phyloP scores from a whole-genome alignment of 1,140 invertebrate genomes.

The Pinna nobilis region DNA sequence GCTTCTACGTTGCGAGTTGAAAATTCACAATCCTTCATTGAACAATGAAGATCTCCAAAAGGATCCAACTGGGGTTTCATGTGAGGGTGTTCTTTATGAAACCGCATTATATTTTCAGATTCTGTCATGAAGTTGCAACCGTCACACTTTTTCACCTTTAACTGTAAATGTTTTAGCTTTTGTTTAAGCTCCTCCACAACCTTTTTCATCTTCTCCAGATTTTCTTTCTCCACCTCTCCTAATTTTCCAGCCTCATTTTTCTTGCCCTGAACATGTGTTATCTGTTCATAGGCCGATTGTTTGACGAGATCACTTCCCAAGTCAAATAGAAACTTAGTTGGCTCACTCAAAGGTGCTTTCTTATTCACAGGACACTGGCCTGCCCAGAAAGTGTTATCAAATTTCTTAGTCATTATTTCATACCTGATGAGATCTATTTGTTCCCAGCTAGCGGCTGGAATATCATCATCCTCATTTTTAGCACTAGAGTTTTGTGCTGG shows the following conservation, averaged over 20 bases:
- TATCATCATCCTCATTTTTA: slow-evolving; percentile 32
- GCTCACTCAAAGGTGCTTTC: slow-evolving; percentile 77
- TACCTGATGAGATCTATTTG: slow-evolving; percentile 59
- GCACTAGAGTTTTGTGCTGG: slow-evolving; percentile 78
- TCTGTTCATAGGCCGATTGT: slow-evolving; percentile 93
- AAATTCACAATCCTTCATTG: slow-evolving; percentile 86
- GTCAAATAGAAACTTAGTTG: slow-evolving; percentile 94
- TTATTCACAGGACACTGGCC: slow-evolving; percentile 55
- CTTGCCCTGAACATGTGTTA: slow-evolving; percentile 89
- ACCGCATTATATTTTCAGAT: slow-evolving; percentile 88
- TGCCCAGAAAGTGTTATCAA: slow-evolving; percentile 59
- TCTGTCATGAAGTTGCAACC: slow-evolving; percentile 95
- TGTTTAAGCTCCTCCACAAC: slow-evolving; percentile 76
- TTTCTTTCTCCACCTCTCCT: slow-evolving; percentile 86
- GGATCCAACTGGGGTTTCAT: slow-evolving; percentile 78
- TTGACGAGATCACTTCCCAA: slow-evolving; percentile 93
- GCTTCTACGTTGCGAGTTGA: slow-evolving; percentile 86
- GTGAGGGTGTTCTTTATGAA: slow-evolving; percentile 94
- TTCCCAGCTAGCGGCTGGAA: slow-evolving; percentile 58
- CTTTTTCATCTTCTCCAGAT: slow-evolving; percentile 88
- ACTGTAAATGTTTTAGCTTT: slow-evolving; percentile 87
- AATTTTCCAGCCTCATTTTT: slow-evolving; percentile 81
- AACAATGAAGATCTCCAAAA: slow-evolving; percentile 80
- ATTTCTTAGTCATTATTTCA: slow-evolving; percentile 58
- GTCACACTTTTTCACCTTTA: slow-evolving; percentile 88